These are phyloP conservation scores for Dusona sp. DNA, from an alignment of 2,888 invertebrate species.

Conservation along the genomic window DNA sequence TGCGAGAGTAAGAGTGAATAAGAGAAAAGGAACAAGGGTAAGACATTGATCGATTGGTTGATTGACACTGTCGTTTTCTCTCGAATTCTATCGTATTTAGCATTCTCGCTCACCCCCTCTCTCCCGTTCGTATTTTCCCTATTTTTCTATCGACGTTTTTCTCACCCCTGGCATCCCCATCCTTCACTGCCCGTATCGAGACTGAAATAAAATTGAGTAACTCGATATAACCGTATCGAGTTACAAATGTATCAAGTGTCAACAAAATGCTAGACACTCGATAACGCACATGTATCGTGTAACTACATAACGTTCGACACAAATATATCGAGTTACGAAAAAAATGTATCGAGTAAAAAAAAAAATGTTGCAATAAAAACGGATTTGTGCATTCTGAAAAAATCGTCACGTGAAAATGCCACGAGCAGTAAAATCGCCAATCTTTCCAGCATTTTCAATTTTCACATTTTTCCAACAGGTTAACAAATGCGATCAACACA, in stretches of 20 bases:
- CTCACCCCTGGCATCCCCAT: neutral
- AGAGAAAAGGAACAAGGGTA: too few species aligned
- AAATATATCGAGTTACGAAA: neutral
- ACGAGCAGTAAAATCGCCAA: neutral
- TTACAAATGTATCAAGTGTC: neutral
- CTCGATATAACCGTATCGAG: neutral
- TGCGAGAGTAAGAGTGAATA: neutral
- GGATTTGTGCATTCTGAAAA: neutral
- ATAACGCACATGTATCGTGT: neutral
- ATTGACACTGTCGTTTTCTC: neutral
- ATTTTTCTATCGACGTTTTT: neutral
- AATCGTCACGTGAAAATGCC: neutral
- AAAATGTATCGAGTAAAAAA: neutral
- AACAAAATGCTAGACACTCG: neutral
- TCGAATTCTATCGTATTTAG: neutral
- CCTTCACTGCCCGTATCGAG: neutral
- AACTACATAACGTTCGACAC: neutral
- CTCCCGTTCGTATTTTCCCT: neutral
- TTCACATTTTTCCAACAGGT: conserved; percentile 83
- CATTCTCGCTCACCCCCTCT: neutral
- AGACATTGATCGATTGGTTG: neutral
- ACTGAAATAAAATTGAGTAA: neutral
- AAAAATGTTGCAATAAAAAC: neutral
- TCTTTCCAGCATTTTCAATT: neutral
- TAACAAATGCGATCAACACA: conserved; percentile 93